Percentiles rank a stretch among this genome's conserved stretches.
These are phyloP conservation scores for Ruditapes philippinarum DNA, from an alignment of 1,140 invertebrate genomes.

Conservation along the genomic window DNA sequence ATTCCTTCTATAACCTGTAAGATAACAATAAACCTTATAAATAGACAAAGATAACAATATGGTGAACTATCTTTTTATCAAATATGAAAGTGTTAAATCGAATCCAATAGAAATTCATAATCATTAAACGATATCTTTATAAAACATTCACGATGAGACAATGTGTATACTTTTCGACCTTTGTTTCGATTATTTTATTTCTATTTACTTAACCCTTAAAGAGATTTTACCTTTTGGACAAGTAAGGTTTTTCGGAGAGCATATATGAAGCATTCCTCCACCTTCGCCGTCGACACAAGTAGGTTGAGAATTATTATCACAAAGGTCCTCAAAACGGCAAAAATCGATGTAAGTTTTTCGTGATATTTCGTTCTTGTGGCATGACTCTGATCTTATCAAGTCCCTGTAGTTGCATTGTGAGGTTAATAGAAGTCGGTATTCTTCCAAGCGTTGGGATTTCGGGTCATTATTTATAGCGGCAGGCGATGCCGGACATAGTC, in stretches of 20 bases:
- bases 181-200: too few species aligned
- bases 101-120: too few species aligned
- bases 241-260: background rate
- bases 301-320: background rate
- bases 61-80: too few species aligned
- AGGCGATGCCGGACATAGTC: background rate
- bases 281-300: background rate
- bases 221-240: background rate
- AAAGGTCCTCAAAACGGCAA: background rate
- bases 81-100: too few species aligned
- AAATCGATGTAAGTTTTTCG: background rate
- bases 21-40: background rate
- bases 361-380: background rate
- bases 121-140: too few species aligned
- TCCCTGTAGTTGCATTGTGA: background rate
- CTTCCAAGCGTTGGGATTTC: background rate
- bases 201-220: too few species aligned
- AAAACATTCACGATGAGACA: too few species aligned
- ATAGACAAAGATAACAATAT: too few species aligned
- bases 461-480: background rate
- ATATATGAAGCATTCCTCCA: background rate
- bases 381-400: background rate
- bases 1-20: background rate
- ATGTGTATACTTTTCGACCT: too few species aligned
- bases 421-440: background rate